Percentiles rank a stretch among this genome's conserved stretches.
Conservation (phyloP, 1,140 invertebrate species). For the Brachionus sp. region DNA sequence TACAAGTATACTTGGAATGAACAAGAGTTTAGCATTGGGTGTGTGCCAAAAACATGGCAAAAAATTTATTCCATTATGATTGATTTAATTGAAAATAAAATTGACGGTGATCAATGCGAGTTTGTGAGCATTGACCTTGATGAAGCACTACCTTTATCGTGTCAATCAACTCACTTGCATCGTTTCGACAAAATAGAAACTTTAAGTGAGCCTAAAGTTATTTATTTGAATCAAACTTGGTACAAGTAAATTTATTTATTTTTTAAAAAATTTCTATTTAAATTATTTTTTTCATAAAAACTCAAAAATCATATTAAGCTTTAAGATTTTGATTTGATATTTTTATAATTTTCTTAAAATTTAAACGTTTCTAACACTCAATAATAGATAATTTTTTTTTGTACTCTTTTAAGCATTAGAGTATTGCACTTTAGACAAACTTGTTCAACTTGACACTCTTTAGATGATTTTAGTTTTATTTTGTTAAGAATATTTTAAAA, state of each 20-base stretch:
- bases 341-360: too few relatives aligned
- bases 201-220: constrained; percentile 21
- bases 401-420: too few relatives aligned
- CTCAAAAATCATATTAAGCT: background rate
- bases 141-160: constrained; percentile 14
- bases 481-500: too few relatives aligned
- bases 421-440: too few relatives aligned
- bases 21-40: constrained; percentile 7
- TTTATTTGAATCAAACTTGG: constrained; percentile 38
- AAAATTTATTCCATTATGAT: background rate
- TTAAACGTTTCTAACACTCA: too few relatives aligned
- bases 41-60: constrained; percentile 11
- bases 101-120: background rate
- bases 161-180: constrained; percentile 39
- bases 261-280: background rate
- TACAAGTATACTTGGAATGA: constrained; percentile 37
- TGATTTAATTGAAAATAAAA: background rate
- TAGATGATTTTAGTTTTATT: too few relatives aligned
- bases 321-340: too few relatives aligned
- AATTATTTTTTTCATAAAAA: background rate
- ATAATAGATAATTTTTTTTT: too few relatives aligned
- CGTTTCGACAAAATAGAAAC: constrained; percentile 37
- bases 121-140: background rate
- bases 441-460: too few relatives aligned
- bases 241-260: constrained; percentile 11